phyloP scores from a whole-genome alignment of 2,797 vertebrate genomes.

The Spinibarbus caldwelli region DNA sequence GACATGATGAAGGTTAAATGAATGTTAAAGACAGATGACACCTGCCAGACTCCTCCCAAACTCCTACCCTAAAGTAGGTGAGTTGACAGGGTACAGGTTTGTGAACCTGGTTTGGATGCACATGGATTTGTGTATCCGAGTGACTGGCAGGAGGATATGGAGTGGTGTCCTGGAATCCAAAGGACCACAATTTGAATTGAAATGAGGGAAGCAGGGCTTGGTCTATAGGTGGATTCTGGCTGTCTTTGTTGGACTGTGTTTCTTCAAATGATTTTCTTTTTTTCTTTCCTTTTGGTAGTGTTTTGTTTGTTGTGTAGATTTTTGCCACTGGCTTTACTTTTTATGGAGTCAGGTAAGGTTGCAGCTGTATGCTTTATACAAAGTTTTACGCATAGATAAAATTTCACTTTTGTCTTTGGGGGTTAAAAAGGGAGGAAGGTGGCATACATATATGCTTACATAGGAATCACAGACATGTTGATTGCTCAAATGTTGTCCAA shows the following conservation, averaged over 20 bases:
- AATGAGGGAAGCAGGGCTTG: conserved; percentile 75
- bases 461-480: neutral
- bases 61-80: conserved; percentile 73
- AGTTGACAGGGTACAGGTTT: conserved; percentile 69
- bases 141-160: conserved; percentile 52
- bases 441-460: neutral
- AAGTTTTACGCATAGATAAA: neutral
- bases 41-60: conserved; percentile 19
- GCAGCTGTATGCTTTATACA: neutral
- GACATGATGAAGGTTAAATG: conserved; percentile 50
- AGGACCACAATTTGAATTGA: neutral
- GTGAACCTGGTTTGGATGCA: conserved; percentile 54
- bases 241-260: conserved; percentile 3
- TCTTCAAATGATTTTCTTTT: neutral
- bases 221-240: conserved; percentile 71
- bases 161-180: conserved; percentile 54
- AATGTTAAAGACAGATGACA: conserved; percentile 12
- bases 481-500: neutral
- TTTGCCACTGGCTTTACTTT: neutral
- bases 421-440: no score
- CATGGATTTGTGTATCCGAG: conserved; percentile 68
- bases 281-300: neutral
- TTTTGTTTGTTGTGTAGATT: neutral
- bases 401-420: neutral
- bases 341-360: conserved; percentile 10